These are phyloP conservation scores for Cylindroiulus punctatus DNA, from an alignment of 2,888 invertebrate genomes.

Conservation along the genomic window DNA sequence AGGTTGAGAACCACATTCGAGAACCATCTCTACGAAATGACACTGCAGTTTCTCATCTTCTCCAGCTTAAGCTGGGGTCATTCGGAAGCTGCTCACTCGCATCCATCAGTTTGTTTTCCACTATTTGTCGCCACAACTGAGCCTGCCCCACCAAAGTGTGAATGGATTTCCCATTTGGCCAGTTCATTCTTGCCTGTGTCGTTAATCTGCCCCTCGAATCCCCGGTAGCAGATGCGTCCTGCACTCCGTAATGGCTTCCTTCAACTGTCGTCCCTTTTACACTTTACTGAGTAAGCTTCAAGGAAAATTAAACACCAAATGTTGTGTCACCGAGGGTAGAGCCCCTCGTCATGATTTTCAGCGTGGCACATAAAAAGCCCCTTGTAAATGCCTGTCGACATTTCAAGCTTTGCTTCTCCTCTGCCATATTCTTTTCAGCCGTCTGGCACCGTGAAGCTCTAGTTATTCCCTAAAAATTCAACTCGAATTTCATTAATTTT, in stretches of 20 bases:
- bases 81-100: too few relatives aligned
- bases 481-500: slow-evolving; percentile 8
- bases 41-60: too few relatives aligned
- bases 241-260: slow-evolving; percentile 20
- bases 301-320: slow-evolving; percentile 45
- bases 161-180: slow-evolving; percentile 40
- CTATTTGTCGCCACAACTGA: not conserved
- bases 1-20: too few relatives aligned
- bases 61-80: too few relatives aligned
- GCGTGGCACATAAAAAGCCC: slow-evolving; percentile 45
- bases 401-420: slow-evolving; percentile 23
- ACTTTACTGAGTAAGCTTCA: slow-evolving; percentile 44
- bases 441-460: not conserved
- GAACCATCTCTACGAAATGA: too few relatives aligned
- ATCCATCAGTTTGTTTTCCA: not conserved
- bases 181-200: not conserved
- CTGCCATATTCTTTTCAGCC: not conserved
- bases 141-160: not conserved
- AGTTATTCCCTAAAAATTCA: not conserved
- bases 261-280: not conserved
- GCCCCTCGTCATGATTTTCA: slow-evolving; percentile 42
- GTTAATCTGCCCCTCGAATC: slow-evolving; percentile 32
- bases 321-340: slow-evolving; percentile 19
- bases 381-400: slow-evolving; percentile 45
- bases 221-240: slow-evolving; percentile 34